Evolutionary conservation across 1,140 invertebrate species (phyloP), one percentile per base, ranked within the genome.

Genomic region (Holcopasites calliopsidis): DNA sequence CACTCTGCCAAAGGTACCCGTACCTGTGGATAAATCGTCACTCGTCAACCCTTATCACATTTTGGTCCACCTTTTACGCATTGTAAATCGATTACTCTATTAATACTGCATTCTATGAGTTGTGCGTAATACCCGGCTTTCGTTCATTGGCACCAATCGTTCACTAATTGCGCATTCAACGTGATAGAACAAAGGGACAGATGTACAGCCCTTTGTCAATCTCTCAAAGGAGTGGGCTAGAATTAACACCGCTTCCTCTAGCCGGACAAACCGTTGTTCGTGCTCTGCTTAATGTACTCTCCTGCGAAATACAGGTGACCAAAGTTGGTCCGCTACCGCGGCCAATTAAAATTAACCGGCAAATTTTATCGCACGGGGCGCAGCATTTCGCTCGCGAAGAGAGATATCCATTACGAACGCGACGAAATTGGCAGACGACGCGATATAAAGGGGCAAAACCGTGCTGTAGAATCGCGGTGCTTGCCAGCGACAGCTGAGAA

Each of bases 1-100:
- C 7, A 99, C 98, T 49, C 97, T 93, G 10, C 97, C 98, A 91
- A 99, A 98, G 28, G 97, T 98, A 60, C 97, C 97, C 10, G 97
- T 98, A 68, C 97, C 97, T 98, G 91, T 33, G 93, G 94, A 89
- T 38, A 38, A 38, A 18, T 16, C 3, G 6, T 44, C 8, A 0
- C 6, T 16, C 3, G n/a, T 26, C 6, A 2, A 28, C n/a, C 2
- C 1, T 31, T 21, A 11, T 33, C 6, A 13, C n/a, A 6, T 33
- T 33, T 21, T 35, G 8, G 23, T 35, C 2, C 0, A n/a, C 2
- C 28, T n/a, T 21, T 1, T 5, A 5, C 3, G 18, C 1, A 16
- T 21, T n/a, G 31, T 10, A 21, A 33, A 33, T 38, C 6, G 7
- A 3, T 38, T 16, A 13, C 2, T 21, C 1, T 47, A 47, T 47